Percentiles rank a stretch among this genome's conserved stretches.
These are phyloP conservation scores for Drosophila auraria DNA, from an alignment of 1,140 invertebrate species.

Conservation along the genomic window DNA sequence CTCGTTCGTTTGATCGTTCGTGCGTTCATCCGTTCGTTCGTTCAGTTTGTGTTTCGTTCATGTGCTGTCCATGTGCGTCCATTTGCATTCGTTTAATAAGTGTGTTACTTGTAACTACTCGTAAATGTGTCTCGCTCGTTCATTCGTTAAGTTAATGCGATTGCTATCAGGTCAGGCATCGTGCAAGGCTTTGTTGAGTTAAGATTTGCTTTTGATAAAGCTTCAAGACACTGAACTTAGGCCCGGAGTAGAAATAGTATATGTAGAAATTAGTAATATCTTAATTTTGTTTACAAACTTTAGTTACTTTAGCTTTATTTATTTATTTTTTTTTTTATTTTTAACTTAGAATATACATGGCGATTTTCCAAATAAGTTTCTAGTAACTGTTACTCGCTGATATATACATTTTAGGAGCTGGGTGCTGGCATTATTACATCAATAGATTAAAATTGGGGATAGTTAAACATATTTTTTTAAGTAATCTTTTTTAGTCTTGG, in stretches of 20 bases:
- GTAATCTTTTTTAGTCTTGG: background rate
- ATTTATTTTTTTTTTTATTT: background rate
- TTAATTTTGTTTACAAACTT: background rate
- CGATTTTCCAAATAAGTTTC: background rate
- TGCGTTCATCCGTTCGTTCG: slow-evolving; percentile 21
- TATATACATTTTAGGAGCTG: too few species aligned
- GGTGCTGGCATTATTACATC: too few species aligned
- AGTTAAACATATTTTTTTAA: background rate
- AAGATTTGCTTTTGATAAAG: background rate
- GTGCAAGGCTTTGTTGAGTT: slow-evolving; percentile 31
- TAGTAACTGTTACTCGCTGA: too few species aligned
- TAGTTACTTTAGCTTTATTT: background rate
- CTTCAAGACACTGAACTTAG: slow-evolving; percentile 25
- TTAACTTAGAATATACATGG: background rate
- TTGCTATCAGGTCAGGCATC: slow-evolving; percentile 19
- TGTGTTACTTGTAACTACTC: slow-evolving; percentile 33
- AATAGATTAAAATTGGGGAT: background rate
- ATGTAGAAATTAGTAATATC: background rate
- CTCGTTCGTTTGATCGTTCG: slow-evolving; percentile 17
- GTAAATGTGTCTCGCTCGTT: slow-evolving; percentile 34
- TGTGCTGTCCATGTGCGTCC: slow-evolving; percentile 8
- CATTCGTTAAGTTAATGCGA: slow-evolving; percentile 40
- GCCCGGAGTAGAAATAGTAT: background rate
- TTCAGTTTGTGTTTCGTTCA: slow-evolving; percentile 41
- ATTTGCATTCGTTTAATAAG: slow-evolving; percentile 25